phyloP scores from a whole-genome alignment of 2,797 vertebrate genomes.

The Galago senegalensis region DNA sequence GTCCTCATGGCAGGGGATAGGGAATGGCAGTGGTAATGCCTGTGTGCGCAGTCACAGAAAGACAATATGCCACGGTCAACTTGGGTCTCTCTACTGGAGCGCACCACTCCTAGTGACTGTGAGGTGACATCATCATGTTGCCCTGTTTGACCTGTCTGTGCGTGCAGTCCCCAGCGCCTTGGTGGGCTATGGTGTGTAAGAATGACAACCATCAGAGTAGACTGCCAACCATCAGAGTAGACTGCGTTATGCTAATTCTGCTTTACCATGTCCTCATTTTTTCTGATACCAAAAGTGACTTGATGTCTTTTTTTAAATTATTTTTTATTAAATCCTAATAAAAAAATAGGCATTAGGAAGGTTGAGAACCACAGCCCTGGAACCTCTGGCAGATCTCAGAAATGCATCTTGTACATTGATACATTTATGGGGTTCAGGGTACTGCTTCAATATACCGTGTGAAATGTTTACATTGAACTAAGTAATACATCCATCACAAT shows the following conservation, averaged over 20 bases:
- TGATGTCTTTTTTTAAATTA: neutral
- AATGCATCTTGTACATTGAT: too few species aligned
- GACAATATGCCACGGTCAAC: neutral
- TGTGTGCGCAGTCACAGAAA: neutral
- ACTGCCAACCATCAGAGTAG: neutral
- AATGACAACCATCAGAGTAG: neutral
- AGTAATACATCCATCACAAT: too few species aligned
- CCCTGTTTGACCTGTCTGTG: rapidly evolving
- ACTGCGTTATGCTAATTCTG: neutral
- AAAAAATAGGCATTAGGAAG: too few species aligned
- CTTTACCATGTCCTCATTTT: neutral
- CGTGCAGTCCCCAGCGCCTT: rapidly evolving
- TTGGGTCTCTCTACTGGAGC: neutral
- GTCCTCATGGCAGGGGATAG: rapidly evolving
- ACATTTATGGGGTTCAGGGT: too few species aligned
- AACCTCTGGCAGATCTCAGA: too few species aligned
- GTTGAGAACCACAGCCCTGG: too few species aligned
- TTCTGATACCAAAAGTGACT: neutral
- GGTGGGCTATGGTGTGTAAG: neutral
- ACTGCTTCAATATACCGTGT: too few species aligned
- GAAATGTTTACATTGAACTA: too few species aligned
- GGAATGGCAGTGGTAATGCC: rapidly evolving
- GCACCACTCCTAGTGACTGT: neutral
- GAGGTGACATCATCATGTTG: rapidly evolving
- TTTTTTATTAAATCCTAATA: too few species aligned